A percentile compares a stretch with the other conserved stretches of the same genome.
Evolutionary conservation across 2,113 vertebrate genomes (phyloP).

Genomic region (Mormyrus lacerda): DNA sequence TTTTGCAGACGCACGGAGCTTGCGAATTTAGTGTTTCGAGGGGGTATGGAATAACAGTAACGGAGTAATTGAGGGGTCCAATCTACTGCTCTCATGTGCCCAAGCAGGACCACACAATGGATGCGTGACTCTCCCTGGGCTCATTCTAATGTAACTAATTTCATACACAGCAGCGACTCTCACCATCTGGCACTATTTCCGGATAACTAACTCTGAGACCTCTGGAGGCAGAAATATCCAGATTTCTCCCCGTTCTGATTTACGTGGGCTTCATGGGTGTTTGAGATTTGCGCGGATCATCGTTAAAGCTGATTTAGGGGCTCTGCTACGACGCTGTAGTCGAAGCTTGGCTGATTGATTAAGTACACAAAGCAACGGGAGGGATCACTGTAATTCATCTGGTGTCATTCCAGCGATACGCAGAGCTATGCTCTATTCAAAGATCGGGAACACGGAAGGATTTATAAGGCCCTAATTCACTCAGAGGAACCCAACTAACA

Average conservation of each 20-base stretch:
- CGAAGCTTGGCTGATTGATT: conserved; percentile 9
- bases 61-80: conserved; percentile 40
- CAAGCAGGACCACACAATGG: conserved; percentile 37
- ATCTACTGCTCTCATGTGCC: conserved; percentile 29
- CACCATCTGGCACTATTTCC: conserved; percentile 21
- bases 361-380: conserved; percentile 3
- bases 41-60: not conserved
- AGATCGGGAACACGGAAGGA: conserved; percentile 7
- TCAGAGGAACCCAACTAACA: conserved; percentile 20
- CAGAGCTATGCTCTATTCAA: conserved; percentile 19
- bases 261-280: conserved; percentile 2
- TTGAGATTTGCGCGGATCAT: not conserved
- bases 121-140: conserved; percentile 37
- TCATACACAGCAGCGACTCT: not conserved
- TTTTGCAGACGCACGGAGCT: not conserved
- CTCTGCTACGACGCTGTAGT: not conserved
- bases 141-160: conserved; percentile 36
- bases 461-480: conserved; percentile 14
- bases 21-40: not conserved
- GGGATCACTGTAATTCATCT: conserved; percentile 10
- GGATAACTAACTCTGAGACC: conserved; percentile 1
- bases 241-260: conserved; percentile 6
- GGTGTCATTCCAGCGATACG: not conserved
- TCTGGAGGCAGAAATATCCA: not conserved
- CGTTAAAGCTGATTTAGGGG: conserved; percentile 8